A percentile compares a stretch with the other conserved stretches of the same genome.
phyloP scores from a whole-genome alignment of 2,888 invertebrate species.

The Hemaris fuciformis region DNA sequence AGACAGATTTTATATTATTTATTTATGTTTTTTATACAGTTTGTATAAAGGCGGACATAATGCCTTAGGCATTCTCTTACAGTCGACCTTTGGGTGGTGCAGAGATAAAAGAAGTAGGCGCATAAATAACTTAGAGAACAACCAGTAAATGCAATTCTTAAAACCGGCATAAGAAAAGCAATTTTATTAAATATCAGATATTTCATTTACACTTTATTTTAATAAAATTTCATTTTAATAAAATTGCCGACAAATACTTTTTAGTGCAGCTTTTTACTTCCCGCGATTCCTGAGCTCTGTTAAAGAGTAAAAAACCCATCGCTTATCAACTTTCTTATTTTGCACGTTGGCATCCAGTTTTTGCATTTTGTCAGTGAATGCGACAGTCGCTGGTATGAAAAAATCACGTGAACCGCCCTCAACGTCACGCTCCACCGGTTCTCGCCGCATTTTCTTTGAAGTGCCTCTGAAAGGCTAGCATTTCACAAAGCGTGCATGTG shows the following conservation, averaged over 20 bases:
- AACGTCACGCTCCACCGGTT: conserved; percentile 12
- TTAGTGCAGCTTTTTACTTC: neutral
- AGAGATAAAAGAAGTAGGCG: too few species aligned
- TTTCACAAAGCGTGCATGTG: conserved; percentile 18
- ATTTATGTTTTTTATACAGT: too few species aligned
- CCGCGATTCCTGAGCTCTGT: neutral
- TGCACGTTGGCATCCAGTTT: neutral
- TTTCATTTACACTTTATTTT: neutral
- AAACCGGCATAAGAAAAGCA: neutral
- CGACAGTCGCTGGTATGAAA: too few species aligned
- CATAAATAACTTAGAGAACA: too few species aligned
- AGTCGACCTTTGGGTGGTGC: too few species aligned
- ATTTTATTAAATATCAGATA: neutral
- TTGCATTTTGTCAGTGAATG: neutral
- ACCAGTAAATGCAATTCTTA: too few species aligned
- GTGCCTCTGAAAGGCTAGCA: conserved; percentile 18
- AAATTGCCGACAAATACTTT: neutral
- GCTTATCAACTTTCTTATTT: neutral
- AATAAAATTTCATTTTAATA: neutral
- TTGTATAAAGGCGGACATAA: too few species aligned
- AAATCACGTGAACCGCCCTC: neutral
- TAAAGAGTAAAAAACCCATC: neutral
- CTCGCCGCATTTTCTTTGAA: conserved; percentile 22
- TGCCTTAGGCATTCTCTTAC: too few species aligned
- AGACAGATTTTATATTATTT: too few species aligned